Evolutionary conservation across 2,113 vertebrate genomes (phyloP).

Genomic region (Alouatta palliata): DNA sequence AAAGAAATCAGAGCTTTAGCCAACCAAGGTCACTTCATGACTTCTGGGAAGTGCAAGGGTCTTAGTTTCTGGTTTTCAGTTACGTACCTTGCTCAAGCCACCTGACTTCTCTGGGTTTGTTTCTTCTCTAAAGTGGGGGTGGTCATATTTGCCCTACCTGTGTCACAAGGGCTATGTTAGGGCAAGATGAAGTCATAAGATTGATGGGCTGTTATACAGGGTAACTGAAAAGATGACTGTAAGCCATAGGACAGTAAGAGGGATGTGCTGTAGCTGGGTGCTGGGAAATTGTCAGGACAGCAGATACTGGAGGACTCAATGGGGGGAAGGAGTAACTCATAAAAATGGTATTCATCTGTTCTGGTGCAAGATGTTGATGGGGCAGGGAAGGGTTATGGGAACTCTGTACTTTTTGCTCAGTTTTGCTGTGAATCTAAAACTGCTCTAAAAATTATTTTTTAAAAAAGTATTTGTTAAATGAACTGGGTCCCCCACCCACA

Average conservation of each 20-base stretch:
- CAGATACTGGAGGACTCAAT: background rate
- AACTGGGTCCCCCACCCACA: background rate
- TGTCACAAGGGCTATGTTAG: background rate
- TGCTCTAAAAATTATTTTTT: background rate
- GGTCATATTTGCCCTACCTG: rapidly evolving
- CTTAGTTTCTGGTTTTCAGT: background rate
- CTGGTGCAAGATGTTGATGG: rapidly evolving
- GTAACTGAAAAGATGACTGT: background rate
- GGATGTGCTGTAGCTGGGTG: no score
- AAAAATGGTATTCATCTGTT: background rate
- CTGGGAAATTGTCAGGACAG: background rate
- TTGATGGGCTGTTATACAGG: background rate
- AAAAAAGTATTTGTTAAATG: background rate
- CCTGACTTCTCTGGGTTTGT: background rate
- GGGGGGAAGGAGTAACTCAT: background rate
- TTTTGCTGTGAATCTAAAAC: background rate
- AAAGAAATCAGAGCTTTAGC: background rate
- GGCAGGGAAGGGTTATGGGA: no score
- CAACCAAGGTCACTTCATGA: background rate
- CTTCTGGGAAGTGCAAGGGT: background rate
- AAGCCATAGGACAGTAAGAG: no score
- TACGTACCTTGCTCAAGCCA: background rate
- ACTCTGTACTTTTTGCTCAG: background rate
- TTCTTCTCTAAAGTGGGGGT: background rate
- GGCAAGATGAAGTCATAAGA: background rate